Percentiles rank a stretch among this genome's conserved stretches.
These are phyloP conservation scores for Andricus quercusramuli DNA, from an alignment of 2,888 invertebrate species.

Conservation along the genomic window DNA sequence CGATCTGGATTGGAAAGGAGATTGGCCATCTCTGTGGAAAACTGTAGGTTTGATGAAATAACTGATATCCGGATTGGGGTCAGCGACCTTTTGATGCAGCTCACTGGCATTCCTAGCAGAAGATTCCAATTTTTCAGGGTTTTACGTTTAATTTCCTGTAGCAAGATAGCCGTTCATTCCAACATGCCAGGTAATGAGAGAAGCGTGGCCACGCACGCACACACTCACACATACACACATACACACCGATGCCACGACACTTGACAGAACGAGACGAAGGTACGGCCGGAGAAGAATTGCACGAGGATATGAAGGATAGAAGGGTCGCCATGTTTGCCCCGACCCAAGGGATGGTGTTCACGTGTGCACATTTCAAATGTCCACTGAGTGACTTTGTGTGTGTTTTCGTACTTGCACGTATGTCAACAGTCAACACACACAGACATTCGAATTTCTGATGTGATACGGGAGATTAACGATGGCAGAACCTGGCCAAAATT, in stretches of 20 bases:
- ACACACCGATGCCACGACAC: slow-evolving; percentile 26
- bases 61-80: slow-evolving; percentile 4
- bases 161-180: slow-evolving; percentile 47
- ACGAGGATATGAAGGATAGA: slow-evolving; percentile 33
- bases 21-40: slow-evolving; percentile 27
- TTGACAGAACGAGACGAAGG: slow-evolving; percentile 47
- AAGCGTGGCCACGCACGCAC: slow-evolving; percentile 14
- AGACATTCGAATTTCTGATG: slow-evolving; percentile 4
- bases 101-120: not conserved
- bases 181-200: slow-evolving; percentile 47
- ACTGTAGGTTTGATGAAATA: slow-evolving; percentile 9
- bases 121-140: slow-evolving; percentile 54
- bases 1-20: slow-evolving; percentile 13
- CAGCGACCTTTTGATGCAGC: slow-evolving; percentile 7
- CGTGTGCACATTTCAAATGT: slow-evolving; percentile 13
- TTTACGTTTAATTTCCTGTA: slow-evolving; percentile 57
- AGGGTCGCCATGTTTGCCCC: slow-evolving; percentile 14
- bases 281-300: slow-evolving; percentile 47
- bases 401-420: not conserved
- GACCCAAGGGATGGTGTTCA: not conserved
- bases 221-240: not conserved
- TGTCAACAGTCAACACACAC: not conserved
- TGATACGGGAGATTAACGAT: slow-evolving; percentile 28
- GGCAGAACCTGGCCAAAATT: slow-evolving; percentile 19
- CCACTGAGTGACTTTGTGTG: not conserved